Evolutionary conservation across 2,113 vertebrate species (phyloP), one percentile per base, ranked within the genome.

Genomic region (Ceyx melanurus): DNA sequence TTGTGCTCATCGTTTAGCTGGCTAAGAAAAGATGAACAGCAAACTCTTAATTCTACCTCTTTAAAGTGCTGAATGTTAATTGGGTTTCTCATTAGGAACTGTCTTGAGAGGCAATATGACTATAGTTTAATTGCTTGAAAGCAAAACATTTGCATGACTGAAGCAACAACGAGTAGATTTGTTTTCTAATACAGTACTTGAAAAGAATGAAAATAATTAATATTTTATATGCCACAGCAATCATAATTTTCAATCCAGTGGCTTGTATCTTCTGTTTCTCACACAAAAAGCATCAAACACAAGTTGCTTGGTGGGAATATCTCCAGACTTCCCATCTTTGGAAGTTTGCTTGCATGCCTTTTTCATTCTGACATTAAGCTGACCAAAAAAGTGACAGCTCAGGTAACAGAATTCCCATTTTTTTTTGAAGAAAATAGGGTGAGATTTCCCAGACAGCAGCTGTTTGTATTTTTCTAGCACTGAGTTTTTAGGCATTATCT

Each of bases 181-280:
- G 84, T 94, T 94, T 94, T 77, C 72, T 92, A 74, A 76, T 82
- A 73, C 82, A 11, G 25, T 74, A 60, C 82, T 95, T 94, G 64
- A 86, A 92, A 84, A 56, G 11, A 95, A 89, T 95, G 80, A 86
- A 82, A 91, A 46, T 80, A 5, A 86, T 82, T 89, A 74, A 29
- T 89, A 86, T 75, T 89, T 93, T 71, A 71, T 7, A 20, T 75
- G 57, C 29, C 61, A 57, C 26, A 66, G 46, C 50, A 71, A 45
- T 72, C 66, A 43, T 43, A 65, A 74, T 87, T 84, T 90, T 50
- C 26, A 68, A 7, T 92, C 25, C 9, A 40, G 23, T 68, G 70
- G 5, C 29, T 86, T 50, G 4, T 58, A 7, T 88, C 25, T 77
- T 79, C 45, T 0, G 1, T 76, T 94, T 61, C 58, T 75, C 26